Evolutionary conservation across 2,113 vertebrate species (phyloP).

Genomic region (Chaetodon trifascialis): DNA sequence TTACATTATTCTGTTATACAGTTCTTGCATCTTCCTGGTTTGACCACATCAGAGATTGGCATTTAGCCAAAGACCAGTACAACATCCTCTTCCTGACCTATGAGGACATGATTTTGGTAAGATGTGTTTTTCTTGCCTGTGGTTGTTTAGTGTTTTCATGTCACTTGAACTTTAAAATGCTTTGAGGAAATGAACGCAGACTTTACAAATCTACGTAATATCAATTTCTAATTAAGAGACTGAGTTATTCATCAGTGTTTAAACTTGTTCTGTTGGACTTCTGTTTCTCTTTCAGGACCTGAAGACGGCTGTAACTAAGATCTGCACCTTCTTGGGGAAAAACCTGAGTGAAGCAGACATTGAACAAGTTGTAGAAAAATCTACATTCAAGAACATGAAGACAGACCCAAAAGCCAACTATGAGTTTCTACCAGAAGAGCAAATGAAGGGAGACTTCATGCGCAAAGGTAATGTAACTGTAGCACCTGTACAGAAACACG

Average conservation of each 20-base stretch:
- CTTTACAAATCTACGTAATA: neutral
- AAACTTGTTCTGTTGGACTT: too few species aligned
- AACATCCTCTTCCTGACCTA: conserved; percentile 80
- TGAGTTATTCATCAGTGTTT: neutral
- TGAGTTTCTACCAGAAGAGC: conserved; percentile 57
- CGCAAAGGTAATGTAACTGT: conserved; percentile 74
- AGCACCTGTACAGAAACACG: neutral
- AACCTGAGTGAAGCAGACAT: conserved; percentile 66
- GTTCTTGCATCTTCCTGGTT: conserved; percentile 78
- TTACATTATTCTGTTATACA: conserved; percentile 12
- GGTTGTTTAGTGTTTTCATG: neutral
- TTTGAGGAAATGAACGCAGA: neutral
- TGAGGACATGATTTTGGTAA: conserved; percentile 82
- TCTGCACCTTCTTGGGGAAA: conserved; percentile 78
- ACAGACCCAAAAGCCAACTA: conserved; percentile 80
- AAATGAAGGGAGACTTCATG: conserved; percentile 74
- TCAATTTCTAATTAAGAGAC: too few species aligned
- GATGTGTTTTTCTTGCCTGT: neutral
- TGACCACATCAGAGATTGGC: conserved; percentile 78
- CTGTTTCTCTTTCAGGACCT: conserved; percentile 68
- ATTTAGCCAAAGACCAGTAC: conserved; percentile 69
- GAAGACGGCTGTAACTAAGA: conserved; percentile 58
- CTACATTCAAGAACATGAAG: conserved; percentile 80
- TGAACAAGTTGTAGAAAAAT: conserved; percentile 68
- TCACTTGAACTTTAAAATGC: too few species aligned